These are phyloP conservation scores for Podabrus alpinus DNA, from an alignment of 2,888 invertebrate species.

Conservation along the genomic window DNA sequence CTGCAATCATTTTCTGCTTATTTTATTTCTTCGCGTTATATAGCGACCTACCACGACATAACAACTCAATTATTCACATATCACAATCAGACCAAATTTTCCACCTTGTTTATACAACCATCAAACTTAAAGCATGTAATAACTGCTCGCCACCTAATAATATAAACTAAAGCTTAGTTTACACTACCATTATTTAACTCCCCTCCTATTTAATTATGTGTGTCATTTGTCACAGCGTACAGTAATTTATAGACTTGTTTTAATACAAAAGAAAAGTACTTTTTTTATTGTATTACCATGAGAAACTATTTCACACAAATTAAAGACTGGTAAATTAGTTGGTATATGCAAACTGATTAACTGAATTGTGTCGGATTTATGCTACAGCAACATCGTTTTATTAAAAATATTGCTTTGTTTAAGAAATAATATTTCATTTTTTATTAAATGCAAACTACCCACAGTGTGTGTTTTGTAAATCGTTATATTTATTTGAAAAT, in stretches of 20 bases:
- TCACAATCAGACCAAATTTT: conserved; percentile 29
- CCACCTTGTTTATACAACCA: conserved; percentile 28
- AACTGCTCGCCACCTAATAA: conserved; percentile 27
- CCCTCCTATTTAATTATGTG: conserved; percentile 12
- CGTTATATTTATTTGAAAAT: not conserved
- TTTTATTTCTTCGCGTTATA: conserved; percentile 22
- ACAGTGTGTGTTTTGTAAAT: not conserved
- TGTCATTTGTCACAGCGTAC: conserved; percentile 19
- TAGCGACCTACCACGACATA: conserved; percentile 21
- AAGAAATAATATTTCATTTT: not conserved
- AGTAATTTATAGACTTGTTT: conserved; percentile 21
- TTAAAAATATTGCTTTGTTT: conserved; percentile 1
- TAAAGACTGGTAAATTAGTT: conserved; percentile 14
- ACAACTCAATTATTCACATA: conserved; percentile 28
- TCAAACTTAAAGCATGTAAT: conserved; percentile 27
- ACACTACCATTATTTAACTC: conserved; percentile 13
- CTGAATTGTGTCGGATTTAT: conserved; percentile 4
- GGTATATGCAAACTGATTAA: not conserved
- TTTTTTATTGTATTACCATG: conserved; percentile 13
- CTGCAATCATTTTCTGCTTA: conserved; percentile 23
- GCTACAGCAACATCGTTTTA: not conserved
- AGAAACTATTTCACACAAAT: conserved; percentile 19
- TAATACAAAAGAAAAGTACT: conserved; percentile 12
- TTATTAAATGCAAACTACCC: not conserved
- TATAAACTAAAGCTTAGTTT: conserved; percentile 21